Evolutionary conservation across 2,113 vertebrate species (phyloP).

Genomic region (Ailurus styani): DNA sequence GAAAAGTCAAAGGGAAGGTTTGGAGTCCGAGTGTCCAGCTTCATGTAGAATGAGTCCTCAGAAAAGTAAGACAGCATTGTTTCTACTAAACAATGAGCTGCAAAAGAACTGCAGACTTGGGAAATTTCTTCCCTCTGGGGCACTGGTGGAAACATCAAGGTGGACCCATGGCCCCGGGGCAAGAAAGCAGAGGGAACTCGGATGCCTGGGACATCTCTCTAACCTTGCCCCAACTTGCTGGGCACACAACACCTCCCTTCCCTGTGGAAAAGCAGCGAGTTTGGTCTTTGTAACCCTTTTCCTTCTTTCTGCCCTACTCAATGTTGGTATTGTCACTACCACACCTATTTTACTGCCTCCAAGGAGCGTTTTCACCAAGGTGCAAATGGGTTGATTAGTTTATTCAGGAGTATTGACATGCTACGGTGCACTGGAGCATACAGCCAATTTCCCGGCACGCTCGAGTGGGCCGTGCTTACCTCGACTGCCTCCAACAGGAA

Average conservation of each 20-base stretch:
- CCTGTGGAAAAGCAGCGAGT: not conserved
- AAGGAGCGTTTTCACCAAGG: conserved; percentile 49
- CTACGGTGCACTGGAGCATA: not conserved
- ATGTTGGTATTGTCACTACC: not conserved
- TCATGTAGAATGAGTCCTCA: not conserved
- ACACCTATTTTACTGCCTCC: conserved; percentile 1
- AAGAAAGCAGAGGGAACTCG: not conserved
- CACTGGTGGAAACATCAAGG: not conserved
- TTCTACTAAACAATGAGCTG: not conserved
- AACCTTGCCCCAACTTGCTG: not conserved
- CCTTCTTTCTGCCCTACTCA: not conserved
- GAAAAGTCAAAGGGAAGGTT: not conserved
- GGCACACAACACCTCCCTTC: not conserved
- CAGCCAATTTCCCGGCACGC: conserved; percentile 45
- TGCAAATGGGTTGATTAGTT: conserved; percentile 62
- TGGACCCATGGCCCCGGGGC: rapidly evolving
- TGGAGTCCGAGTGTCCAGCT: not conserved
- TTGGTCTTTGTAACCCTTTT: not conserved
- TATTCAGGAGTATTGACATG: conserved; percentile 45
- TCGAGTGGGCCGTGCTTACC: conserved; percentile 46
- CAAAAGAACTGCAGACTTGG: not conserved
- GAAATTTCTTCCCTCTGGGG: not conserved
- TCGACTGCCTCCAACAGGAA: conserved; percentile 21
- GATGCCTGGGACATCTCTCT: not conserved
- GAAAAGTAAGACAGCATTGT: not conserved